A percentile compares a stretch with the other conserved stretches of the same genome.
Conservation (phyloP, 2,113 vertebrate genomes). For the Manacus vitellinus region DNA sequence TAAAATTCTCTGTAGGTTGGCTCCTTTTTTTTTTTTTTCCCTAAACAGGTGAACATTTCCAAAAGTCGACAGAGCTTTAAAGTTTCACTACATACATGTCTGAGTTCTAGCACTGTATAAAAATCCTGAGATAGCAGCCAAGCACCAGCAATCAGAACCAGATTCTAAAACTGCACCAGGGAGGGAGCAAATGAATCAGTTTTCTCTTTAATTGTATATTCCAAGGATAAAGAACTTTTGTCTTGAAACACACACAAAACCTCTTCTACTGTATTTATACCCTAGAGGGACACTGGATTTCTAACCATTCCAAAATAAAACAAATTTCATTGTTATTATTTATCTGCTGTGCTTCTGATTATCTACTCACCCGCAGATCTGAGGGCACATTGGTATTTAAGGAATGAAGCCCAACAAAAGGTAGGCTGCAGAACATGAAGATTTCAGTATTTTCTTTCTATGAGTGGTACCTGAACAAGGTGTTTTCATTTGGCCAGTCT, state of each 20-base stretch:
- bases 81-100: background rate
- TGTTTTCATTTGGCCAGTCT: background rate
- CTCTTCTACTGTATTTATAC: background rate
- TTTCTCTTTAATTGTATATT: background rate
- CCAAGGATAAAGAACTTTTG: background rate
- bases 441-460: background rate
- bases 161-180: background rate
- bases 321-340: background rate
- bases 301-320: background rate
- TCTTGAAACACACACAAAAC: background rate
- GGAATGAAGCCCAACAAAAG: background rate
- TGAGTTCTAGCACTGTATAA: background rate
- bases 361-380: background rate
- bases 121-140: background rate
- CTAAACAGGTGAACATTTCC: conserved; percentile 14
- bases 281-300: background rate
- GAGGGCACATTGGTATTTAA: background rate
- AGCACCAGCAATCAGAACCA: background rate
- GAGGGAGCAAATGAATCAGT: background rate
- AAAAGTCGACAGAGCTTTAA: conserved; percentile 15
- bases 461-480: background rate
- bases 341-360: background rate
- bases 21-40: background rate
- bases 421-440: background rate
- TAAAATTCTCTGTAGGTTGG: conserved; percentile 41